Conservation (phyloP, 30 jellyfish, hydroid and myxozoan genomes). For the Haliclystus octoradiatus region DNA sequence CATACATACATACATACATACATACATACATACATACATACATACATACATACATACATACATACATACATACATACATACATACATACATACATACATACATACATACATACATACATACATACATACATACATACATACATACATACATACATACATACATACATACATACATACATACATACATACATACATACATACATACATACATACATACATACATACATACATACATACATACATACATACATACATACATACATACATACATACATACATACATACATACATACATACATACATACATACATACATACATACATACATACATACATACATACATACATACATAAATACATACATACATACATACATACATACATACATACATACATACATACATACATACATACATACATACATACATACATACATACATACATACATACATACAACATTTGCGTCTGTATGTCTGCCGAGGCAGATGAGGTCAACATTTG, state of each 20-base stretch:
- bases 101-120: slow-evolving; percentile 10
- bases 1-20: slow-evolving; percentile 10
- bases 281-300: slow-evolving; percentile 10
- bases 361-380: slow-evolving; percentile 6
- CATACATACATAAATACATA: too few species aligned
- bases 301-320: slow-evolving; percentile 10
- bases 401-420: slow-evolving; percentile 5
- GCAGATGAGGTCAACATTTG: too few species aligned
- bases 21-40: slow-evolving; percentile 10
- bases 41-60: slow-evolving; percentile 10
- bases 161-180: slow-evolving; percentile 10
- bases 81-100: slow-evolving; percentile 10
- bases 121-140: slow-evolving; percentile 7
- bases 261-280: slow-evolving; percentile 10
- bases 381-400: slow-evolving; percentile 7
- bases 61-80: slow-evolving; percentile 10
- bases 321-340: slow-evolving; percentile 5
- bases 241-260: slow-evolving; percentile 10
- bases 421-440: slow-evolving; percentile 3
- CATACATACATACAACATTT: background rate
- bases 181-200: slow-evolving; percentile 10
- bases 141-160: slow-evolving; percentile 7
- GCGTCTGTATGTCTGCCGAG: too few species aligned
- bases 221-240: slow-evolving; percentile 10
- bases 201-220: slow-evolving; percentile 10